Percentiles rank a stretch among this genome's conserved stretches.
Conservation (phyloP, 2,797 vertebrate species). For the Pelodytes ibericus region DNA sequence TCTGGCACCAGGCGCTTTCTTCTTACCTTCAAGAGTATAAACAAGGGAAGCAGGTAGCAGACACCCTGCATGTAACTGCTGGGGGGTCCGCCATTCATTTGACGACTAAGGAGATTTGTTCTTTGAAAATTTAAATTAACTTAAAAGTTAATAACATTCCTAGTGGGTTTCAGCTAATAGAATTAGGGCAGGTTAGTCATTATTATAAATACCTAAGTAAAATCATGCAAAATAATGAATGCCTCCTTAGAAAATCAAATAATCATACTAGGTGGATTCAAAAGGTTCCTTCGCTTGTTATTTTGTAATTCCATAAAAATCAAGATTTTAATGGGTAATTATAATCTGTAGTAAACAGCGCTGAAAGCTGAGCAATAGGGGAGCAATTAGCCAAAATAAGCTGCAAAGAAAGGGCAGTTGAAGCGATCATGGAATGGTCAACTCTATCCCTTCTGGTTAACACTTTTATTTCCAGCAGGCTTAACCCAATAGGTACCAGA, state of each 20-base stretch:
- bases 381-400: constrained; percentile 50
- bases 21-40: constrained; percentile 46
- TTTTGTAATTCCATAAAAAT: constrained; percentile 52
- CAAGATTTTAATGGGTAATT: constrained; percentile 57
- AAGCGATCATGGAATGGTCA: constrained; percentile 31
- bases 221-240: constrained; percentile 55
- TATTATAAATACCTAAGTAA: constrained; percentile 57
- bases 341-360: constrained; percentile 47
- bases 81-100: constrained; percentile 57
- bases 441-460: constrained; percentile 26
- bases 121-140: constrained; percentile 62
- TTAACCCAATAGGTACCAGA: neutral
- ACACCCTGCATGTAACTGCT: constrained; percentile 33
- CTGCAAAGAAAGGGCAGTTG: constrained; percentile 38
- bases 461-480: constrained; percentile 22
- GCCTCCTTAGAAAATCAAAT: constrained; percentile 51
- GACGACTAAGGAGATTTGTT: constrained; percentile 60
- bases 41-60: constrained; percentile 55
- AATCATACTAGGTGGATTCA: constrained; percentile 53
- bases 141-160: constrained; percentile 64
- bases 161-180: constrained; percentile 61
- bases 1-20: constrained; percentile 54
- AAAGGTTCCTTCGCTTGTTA: constrained; percentile 40
- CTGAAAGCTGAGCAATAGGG: constrained; percentile 49
- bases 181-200: constrained; percentile 56